These are phyloP conservation scores for Cephalopholis sonnerati DNA, from an alignment of 2,113 vertebrate species.

Conservation along the genomic window DNA sequence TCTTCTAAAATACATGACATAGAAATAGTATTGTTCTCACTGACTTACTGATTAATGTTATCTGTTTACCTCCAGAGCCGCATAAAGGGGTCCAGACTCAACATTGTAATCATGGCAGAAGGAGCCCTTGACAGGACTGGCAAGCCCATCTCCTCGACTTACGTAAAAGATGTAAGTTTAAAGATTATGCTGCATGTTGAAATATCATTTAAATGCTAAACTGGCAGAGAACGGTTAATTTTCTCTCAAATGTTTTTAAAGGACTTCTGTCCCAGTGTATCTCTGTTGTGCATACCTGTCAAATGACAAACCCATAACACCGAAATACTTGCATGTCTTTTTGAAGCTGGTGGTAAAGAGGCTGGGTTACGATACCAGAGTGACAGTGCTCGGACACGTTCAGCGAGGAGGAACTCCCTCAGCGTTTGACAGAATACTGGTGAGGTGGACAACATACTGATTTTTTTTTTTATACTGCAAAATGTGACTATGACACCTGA, in stretches of 20 bases:
- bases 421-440: constrained; percentile 94
- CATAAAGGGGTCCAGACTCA: constrained; percentile 91
- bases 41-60: neutral
- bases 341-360: constrained; percentile 89
- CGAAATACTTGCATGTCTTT: constrained; percentile 12
- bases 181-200: neutral
- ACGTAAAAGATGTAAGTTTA: constrained; percentile 90
- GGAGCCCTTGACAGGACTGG: constrained; percentile 90
- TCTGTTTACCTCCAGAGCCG: constrained; percentile 85
- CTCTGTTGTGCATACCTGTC: neutral
- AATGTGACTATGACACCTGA: neutral
- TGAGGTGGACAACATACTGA: constrained; percentile 72
- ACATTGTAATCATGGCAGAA: constrained; percentile 95
- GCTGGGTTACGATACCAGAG: constrained; percentile 93
- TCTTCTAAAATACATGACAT: neutral
- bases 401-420: constrained; percentile 95
- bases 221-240: neutral
- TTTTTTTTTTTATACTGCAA: neutral
- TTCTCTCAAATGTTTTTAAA: neutral
- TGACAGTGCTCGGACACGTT: constrained; percentile 95
- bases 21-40: neutral
- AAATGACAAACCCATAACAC: neutral
- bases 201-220: neutral
- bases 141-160: constrained; percentile 90
- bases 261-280: neutral